A percentile compares a stretch with the other conserved stretches of the same genome.
Conservation (phyloP, 2,113 vertebrate species). For the Chauna torquata region DNA sequence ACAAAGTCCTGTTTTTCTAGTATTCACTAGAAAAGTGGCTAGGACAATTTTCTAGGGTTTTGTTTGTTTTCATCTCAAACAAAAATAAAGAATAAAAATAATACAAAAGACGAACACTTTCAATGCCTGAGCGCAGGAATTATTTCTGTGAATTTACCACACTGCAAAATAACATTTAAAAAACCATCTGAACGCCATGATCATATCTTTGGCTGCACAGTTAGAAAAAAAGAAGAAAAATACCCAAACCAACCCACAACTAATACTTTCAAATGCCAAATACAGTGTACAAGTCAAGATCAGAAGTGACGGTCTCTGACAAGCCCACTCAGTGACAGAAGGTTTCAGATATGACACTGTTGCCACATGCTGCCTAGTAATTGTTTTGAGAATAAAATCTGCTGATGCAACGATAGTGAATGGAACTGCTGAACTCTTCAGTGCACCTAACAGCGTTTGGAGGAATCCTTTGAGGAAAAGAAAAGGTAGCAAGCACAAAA, state of each 20-base stretch:
- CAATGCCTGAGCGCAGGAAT: background rate
- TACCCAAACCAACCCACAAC: background rate
- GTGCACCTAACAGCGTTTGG: background rate
- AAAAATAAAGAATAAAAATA: constrained; percentile 25
- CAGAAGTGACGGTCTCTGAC: background rate
- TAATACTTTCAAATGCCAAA: background rate
- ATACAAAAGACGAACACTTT: background rate
- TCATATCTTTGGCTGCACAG: background rate
- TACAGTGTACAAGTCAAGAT: background rate
- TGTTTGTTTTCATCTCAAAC: background rate
- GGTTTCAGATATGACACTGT: background rate
- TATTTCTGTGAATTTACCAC: background rate
- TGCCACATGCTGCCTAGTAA: background rate
- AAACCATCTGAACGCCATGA: background rate
- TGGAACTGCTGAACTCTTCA: background rate
- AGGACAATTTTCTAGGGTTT: constrained; percentile 28
- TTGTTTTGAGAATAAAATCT: background rate
- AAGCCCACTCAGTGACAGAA: background rate
- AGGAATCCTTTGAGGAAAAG: background rate
- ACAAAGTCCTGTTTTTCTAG: background rate
- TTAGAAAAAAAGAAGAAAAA: background rate
- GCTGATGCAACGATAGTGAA: background rate
- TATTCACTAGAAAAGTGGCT: background rate
- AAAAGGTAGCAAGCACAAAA: background rate
- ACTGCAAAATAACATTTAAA: background rate